Conservation (phyloP, 2,113 vertebrate genomes). For the Aldabrachelys gigantea region DNA sequence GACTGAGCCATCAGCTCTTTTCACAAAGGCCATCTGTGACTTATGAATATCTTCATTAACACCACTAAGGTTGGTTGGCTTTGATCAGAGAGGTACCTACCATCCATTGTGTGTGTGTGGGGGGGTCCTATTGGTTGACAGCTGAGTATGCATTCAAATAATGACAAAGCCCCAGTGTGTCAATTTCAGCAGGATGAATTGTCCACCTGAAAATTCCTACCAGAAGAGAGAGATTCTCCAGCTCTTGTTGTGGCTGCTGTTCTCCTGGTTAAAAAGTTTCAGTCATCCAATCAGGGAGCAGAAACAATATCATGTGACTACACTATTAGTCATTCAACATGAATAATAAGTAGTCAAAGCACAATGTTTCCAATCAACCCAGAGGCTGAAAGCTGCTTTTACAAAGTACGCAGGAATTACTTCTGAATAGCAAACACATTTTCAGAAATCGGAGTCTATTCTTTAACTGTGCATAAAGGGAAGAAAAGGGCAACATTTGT, state of each 20-base stretch:
- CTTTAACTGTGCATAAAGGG: neutral
- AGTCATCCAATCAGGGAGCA: neutral
- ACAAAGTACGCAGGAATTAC: neutral
- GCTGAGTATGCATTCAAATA: fast-evolving
- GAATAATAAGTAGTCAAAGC: neutral
- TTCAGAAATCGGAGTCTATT: neutral
- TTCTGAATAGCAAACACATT: neutral
- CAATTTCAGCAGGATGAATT: neutral
- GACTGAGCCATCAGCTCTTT: neutral
- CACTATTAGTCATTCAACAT: neutral
- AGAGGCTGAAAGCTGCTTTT: neutral
- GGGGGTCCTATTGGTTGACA: neutral
- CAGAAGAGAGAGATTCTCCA: neutral
- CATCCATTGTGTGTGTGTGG: no score
- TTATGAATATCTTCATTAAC: neutral
- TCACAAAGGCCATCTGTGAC: neutral
- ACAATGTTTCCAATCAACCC: neutral
- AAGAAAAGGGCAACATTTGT: no score
- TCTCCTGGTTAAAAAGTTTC: neutral
- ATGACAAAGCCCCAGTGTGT: neutral
- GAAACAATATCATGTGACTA: neutral
- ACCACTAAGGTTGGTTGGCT: neutral
- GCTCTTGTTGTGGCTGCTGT: neutral
- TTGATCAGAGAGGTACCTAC: neutral
- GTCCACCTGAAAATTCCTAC: neutral